Conservation (phyloP, 2,888 invertebrate species). For the Anarsia innoxiella region DNA sequence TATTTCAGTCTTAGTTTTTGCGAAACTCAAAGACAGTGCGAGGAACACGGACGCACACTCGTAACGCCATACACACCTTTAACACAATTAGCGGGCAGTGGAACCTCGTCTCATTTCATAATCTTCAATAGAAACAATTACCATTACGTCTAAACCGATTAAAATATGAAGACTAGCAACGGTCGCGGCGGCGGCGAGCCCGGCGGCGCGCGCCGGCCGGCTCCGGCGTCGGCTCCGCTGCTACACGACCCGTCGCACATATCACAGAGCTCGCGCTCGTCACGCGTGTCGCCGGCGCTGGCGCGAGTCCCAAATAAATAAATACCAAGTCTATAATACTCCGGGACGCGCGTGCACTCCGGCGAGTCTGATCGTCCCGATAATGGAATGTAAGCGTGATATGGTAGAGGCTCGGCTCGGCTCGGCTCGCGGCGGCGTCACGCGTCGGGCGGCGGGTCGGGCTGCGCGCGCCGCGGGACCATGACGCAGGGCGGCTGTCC, state of each 20-base stretch:
- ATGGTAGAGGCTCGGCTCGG: conserved; percentile 37
- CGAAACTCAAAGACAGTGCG: conserved; percentile 66
- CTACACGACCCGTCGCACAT: conserved; percentile 33
- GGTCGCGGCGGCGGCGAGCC: conserved; percentile 25
- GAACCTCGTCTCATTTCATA: conserved; percentile 38
- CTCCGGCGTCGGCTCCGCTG: conserved; percentile 25
- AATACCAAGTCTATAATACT: conserved; percentile 70
- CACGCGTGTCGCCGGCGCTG: conserved; percentile 24
- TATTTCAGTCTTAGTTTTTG: conserved; percentile 74
- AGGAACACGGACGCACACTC: conserved; percentile 50
- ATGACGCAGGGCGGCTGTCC: conserved; percentile 32
- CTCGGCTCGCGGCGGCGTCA: conserved; percentile 32
- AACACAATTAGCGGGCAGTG: conserved; percentile 41
- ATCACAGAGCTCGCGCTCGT: conserved; percentile 32
- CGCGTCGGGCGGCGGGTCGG: conserved; percentile 31
- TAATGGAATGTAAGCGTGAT: conserved; percentile 74
- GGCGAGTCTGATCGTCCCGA: conserved; percentile 60
- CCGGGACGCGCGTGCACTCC: conserved; percentile 52
- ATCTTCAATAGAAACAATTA: conserved; percentile 48
- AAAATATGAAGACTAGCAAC: conserved; percentile 46
- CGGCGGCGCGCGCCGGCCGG: conserved; percentile 19
- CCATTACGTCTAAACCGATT: conserved; percentile 41
- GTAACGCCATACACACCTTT: conserved; percentile 35
- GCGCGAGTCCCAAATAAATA: conserved; percentile 62
- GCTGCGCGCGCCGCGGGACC: conserved; percentile 29